Evolutionary conservation across 2,797 vertebrate species (phyloP), one percentile per base, ranked within the genome.

Genomic region (Nothura maculosa): DNA sequence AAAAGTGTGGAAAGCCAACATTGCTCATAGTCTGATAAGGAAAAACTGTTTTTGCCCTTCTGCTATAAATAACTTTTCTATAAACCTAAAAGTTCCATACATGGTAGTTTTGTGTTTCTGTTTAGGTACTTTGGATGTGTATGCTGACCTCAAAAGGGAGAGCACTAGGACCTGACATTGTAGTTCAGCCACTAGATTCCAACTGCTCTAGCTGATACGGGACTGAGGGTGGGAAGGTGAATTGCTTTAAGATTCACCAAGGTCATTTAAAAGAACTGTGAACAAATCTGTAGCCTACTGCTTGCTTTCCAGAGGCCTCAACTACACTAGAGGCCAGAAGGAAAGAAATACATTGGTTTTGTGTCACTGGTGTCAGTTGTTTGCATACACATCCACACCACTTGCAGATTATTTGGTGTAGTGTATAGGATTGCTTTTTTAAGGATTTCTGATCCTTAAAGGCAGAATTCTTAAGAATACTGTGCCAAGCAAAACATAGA

Each of bases 361-460:
- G 17, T 4, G 19, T 9, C 17, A 21, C 4, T 79, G 19, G 9
- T 66, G n/a, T 42, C 27, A 57, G 10, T 10, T 45, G 4, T 61
- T 57, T 57, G n/a, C 32, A 32, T 28, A 54, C 21, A 40, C 2
- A 15, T 30, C 52, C 27, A 58, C 7, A 15, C 2, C 45, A 42
- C 32, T 11, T 78, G n/a, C 8, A 81, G 78, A 58, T 48, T 47
- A 32, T 38, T 42, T 62, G 3, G 27, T 42, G 34, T 3, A 36
- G 2, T 0, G 0, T 36, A 40, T 1, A 40, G 10, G 25, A 34
- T 77, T 63, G 58, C 30, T 30, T 74, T 30, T 74, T 73, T 73
- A 74, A 83, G 10, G 4, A 34, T 19, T 3, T 24, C 54, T 81
- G 4, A 40, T 19, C 4, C 24, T 66, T 86, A 47, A 81, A 57